Percentiles rank a stretch among this genome's conserved stretches.
Conservation (phyloP, 2,113 vertebrate species). For the Orycteropus afer region DNA sequence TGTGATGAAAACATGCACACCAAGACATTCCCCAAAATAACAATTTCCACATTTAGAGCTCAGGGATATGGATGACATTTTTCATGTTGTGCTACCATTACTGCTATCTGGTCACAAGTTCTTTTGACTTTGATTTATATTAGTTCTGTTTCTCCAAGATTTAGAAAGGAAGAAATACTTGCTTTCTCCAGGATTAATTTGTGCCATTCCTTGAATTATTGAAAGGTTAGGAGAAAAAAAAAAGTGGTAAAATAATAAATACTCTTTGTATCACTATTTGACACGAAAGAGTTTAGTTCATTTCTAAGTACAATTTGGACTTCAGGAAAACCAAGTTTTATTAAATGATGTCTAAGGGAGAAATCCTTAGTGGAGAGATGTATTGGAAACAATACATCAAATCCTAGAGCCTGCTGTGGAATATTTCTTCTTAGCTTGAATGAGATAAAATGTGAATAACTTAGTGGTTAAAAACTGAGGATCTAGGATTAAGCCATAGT, state of each 20-base stretch:
- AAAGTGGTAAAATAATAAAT: conserved; percentile 6
- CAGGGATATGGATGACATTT: too few species aligned
- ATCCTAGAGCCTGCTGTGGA: not conserved
- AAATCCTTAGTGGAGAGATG: not conserved
- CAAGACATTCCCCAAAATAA: too few species aligned
- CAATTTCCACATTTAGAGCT: too few species aligned
- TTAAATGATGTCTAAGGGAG: not conserved
- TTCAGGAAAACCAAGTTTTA: conserved; percentile 29
- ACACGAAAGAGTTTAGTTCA: conserved; percentile 13
- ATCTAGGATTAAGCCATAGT: not conserved
- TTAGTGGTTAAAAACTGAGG: conserved; percentile 44
- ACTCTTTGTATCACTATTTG: conserved; percentile 9
- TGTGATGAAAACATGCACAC: too few species aligned
- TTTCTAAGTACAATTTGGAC: conserved; percentile 36
- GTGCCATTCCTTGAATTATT: conserved; percentile 56
- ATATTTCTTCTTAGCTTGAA: conserved; percentile 29
- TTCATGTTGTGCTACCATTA: too few species aligned
- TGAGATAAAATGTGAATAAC: not conserved
- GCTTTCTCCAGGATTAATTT: conserved; percentile 21
- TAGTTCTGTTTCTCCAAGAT: conserved; percentile 35
- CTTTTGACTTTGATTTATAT: not conserved
- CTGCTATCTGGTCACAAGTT: conserved; percentile 26
- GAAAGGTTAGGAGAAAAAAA: conserved; percentile 12
- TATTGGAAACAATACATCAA: not conserved
- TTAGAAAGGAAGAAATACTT: conserved; percentile 10